Evolutionary conservation across 2,113 vertebrate genomes (phyloP), one percentile per base, ranked within the genome.

Genomic region (Neodon shergylaensis): DNA sequence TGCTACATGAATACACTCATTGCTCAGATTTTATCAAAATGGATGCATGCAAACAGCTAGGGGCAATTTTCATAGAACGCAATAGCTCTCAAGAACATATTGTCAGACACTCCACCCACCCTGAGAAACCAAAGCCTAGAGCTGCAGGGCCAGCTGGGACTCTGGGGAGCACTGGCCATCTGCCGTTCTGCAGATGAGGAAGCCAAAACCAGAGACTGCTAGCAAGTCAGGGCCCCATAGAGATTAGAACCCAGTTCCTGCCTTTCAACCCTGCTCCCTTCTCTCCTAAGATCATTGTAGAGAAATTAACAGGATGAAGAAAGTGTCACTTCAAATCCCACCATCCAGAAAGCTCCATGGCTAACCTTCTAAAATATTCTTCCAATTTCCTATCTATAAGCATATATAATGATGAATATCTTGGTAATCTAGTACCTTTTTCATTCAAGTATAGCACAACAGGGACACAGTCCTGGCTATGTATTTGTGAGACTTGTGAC

Each of bases 21-120:
- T 79, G 77, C 70, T 93, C 76, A 66, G 22, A 89, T 86, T 66
- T 94, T 90, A 86, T 87, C 44, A 66, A 79, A 90, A 90, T 0
- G 9, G 61, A 88, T 22, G 19, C 52, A 22, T 52, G 47, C 36
- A 66, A 78, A 63, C 61, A 36, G 31, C 81, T 49, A 66, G 36
- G 63, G 65, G 22, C 79, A 84, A 33, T 39, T 86, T 85, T 78
- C 47, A 54, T 22, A 88, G 66, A 24, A 76, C 19, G 47, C 22
- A 49, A 91, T 14, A 68, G 28, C 7, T 73, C 22, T 76, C 21
- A 42, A 68, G 63, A 54, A 85, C 5, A 33, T 39, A 26, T 13
- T 68, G 68, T 58, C 36, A 19, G 39, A 90, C 31, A 42, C 65
- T 47, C 19, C 8, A 42, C 54, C 28, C 9, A 63, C 24, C 65